Evolutionary conservation across 2,888 invertebrate species (phyloP), one percentile per base, ranked within the genome.

Genomic region (Oligia strigilis): DNA sequence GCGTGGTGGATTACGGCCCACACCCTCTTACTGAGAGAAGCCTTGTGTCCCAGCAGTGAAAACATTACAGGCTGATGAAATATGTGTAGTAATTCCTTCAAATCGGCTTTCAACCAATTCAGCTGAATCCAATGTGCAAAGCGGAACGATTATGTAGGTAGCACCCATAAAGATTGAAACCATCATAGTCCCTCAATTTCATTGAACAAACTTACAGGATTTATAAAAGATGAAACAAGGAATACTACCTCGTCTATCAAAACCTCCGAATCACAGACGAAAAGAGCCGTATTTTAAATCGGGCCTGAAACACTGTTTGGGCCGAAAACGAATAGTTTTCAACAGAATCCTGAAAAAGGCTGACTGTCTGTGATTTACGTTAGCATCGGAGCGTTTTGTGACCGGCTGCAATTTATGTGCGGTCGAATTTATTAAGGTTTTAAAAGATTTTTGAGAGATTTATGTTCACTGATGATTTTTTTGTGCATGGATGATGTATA

Each of bases 361-460:
- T 87, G 81, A 85, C 77, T 75, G 43, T 71, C 69, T 43, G 75
- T 82, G 90, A 90, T 87, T 83, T 90, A 89, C 77, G 74, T 70
- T 62, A 62, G 69, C 36, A 74, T 46, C 60, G 46, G 14, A 67
- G 60, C 62, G 43, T 74, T 78, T 77, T 77, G 64, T 80, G 64
- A 72, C 66, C 62, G 46, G 43, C 13, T 65, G 46, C 75, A 75
- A 85, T 89, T 87, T 87, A 87, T 86, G 66, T 69, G 74, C 62
- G 77, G 65, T 64, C 70, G 6, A 43, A 64, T 83, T 79, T 85
- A 73, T 78, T 52, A 71, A 67, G 69, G 77, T 52, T 87, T 77
- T 69, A 77, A 86, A 87, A 74, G 66, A 69, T 69, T 86, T 80
- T 79, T 73, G 52, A 64, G 70, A 55, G 67, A 84, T 84, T 81